Evolutionary conservation across 1,140 invertebrate species (phyloP), one percentile per base, ranked within the genome.

Genomic region (Drosophila bocqueti): DNA sequence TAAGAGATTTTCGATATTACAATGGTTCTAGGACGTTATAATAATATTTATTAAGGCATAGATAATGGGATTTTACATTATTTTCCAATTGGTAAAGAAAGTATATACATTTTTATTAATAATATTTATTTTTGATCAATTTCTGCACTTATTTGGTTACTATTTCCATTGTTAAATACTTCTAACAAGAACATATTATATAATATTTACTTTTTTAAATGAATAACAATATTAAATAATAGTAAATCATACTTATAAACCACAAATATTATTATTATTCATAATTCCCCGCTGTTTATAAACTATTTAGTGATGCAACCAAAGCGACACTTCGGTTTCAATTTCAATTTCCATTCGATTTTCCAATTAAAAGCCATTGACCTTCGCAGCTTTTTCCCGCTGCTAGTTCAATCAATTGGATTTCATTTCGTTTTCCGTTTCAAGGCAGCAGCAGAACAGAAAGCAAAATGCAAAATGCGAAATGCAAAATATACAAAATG

Each of bases 341-440:
- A 38, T 66, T 62, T 57, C 54, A 57, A 57, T 55, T 57, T 26
- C 36, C 54, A 40, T 57, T 57, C 54, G 54, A 57, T 26, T 67
- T 60, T 11, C 52, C 69, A 76, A 76, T 82, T 65, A 75, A 83
- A 74, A 67, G 46, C 52, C 84, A 89, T 84, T 87, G 84, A 87
- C 84, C 84, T 87, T 87, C 63, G 69, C 36, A 18, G 43, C 36
- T 46, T 43, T 46, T 46, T 13, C 24, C 21, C 54, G 40, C 36
- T 62, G 45, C 52, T 50, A 66, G 61, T 79, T 79, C 82, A 83
- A 87, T 66, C 61, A 65, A 47, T 77, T 73, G 71, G 71, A 67
- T 65, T 86, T 68, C 59, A 75, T 69, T 66, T 77, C 82, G 46
- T 68, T 83, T 83, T 74, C 80, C 79, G 76, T 83, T 79, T 74